Percentiles rank a stretch among this genome's conserved stretches.
These are phyloP conservation scores for Punctoribates punctum DNA, from an alignment of 2,888 invertebrate genomes.

Conservation along the genomic window DNA sequence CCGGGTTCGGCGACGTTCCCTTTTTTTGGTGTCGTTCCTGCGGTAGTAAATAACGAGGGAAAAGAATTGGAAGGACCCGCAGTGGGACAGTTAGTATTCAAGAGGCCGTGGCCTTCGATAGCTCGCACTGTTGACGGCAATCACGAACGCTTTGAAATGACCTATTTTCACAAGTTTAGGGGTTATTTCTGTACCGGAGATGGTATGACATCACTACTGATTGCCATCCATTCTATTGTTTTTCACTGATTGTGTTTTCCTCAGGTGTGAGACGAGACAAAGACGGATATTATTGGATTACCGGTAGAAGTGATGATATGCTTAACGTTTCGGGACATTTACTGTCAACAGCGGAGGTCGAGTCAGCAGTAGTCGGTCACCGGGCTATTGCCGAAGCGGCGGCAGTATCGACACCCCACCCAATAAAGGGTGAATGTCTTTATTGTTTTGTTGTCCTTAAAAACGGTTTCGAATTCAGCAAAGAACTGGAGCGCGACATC, in stretches of 20 bases:
- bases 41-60: slow-evolving; percentile 80
- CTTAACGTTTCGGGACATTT: slow-evolving; percentile 96
- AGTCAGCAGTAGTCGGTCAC: slow-evolving; percentile 58
- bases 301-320: slow-evolving; percentile 97
- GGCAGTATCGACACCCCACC: slow-evolving; percentile 89
- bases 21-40: slow-evolving; percentile 93
- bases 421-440: slow-evolving; percentile 91
- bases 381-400: slow-evolving; percentile 82
- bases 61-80: slow-evolving; percentile 77
- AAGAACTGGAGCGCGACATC: slow-evolving; percentile 66
- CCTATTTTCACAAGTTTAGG: slow-evolving; percentile 85
- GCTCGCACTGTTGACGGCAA: slow-evolving; percentile 91
- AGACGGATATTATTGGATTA: slow-evolving; percentile 94
- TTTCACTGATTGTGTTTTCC: neutral
- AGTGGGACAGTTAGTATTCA: slow-evolving; percentile 88
- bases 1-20: slow-evolving; percentile 92
- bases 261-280: slow-evolving; percentile 81
- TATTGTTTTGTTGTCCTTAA: slow-evolving; percentile 95
- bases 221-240: neutral
- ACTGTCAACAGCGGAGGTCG: slow-evolving; percentile 88
- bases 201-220: slow-evolving; percentile 60
- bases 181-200: slow-evolving; percentile 98
- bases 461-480: slow-evolving; percentile 63
- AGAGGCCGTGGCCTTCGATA: slow-evolving; percentile 96
- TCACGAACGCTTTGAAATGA: slow-evolving; percentile 77